phyloP scores from a whole-genome alignment of 2,113 vertebrate genomes.

The Hyla sarda region DNA sequence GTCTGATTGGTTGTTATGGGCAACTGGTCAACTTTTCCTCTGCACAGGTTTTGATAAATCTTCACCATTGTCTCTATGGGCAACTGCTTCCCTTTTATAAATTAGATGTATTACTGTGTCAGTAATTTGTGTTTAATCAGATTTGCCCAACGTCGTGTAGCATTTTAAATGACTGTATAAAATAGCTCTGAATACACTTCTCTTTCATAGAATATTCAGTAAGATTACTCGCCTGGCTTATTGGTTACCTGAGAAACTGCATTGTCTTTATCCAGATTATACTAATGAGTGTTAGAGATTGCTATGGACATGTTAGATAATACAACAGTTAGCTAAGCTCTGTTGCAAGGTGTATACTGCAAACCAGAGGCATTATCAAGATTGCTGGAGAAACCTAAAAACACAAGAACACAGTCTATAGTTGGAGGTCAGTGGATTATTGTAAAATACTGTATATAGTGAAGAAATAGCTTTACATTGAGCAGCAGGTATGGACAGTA shows the following conservation, averaged over 20 bases:
- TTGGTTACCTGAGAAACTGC: conserved; percentile 26
- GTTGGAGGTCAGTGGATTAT: no score
- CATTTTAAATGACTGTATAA: background rate
- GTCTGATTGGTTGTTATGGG: no score
- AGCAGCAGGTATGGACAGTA: no score
- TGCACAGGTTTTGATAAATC: background rate
- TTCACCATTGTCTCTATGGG: no score
- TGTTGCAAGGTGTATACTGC: background rate
- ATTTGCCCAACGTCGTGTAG: background rate
- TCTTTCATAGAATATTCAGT: background rate
- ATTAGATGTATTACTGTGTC: background rate
- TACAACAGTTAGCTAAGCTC: background rate
- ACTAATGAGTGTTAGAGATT: conserved; percentile 9
- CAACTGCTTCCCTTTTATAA: no score
- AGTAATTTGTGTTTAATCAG: background rate
- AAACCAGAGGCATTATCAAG: background rate
- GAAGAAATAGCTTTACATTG: no score
- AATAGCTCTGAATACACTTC: background rate
- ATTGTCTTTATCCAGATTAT: conserved; percentile 31
- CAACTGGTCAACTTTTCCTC: no score
- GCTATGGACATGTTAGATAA: background rate
- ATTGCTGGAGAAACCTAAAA: background rate
- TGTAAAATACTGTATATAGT: no score
- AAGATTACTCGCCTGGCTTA: conserved; percentile 1
- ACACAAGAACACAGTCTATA: background rate